phyloP scores from a whole-genome alignment of 2,888 invertebrate species.

The Drosophila nigricruria region DNA sequence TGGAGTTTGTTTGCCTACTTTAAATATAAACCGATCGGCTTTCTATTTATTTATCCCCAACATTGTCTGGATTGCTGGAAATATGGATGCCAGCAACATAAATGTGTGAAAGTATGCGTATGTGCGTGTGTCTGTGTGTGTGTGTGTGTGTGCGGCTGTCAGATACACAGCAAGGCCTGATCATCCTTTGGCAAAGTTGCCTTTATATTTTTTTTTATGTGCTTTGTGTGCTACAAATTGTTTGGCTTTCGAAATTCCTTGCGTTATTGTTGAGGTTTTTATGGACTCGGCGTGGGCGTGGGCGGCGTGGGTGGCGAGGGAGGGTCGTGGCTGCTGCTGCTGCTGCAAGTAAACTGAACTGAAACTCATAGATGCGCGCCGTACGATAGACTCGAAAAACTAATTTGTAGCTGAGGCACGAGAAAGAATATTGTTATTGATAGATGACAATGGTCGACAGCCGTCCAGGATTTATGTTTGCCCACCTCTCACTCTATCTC shows the following conservation, averaged over 20 bases:
- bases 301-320: neutral
- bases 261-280: slow-evolving; percentile 74
- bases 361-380: slow-evolving; percentile 36
- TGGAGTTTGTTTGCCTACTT: slow-evolving; percentile 63
- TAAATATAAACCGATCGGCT: slow-evolving; percentile 73
- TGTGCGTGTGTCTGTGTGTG: slow-evolving; percentile 12
- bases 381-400: slow-evolving; percentile 68
- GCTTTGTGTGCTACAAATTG: slow-evolving; percentile 77
- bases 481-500: neutral
- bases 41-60: slow-evolving; percentile 54
- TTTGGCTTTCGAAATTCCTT: slow-evolving; percentile 74
- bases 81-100: slow-evolving; percentile 45
- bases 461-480: slow-evolving; percentile 54
- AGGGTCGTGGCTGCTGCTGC: neutral
- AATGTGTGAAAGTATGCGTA: neutral
- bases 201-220: slow-evolving; percentile 46
- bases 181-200: slow-evolving; percentile 31
- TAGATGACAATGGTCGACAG: slow-evolving; percentile 62
- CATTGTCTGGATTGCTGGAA: slow-evolving; percentile 45
- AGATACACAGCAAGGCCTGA: slow-evolving; percentile 31
- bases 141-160: slow-evolving; percentile 28
- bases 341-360: slow-evolving; percentile 38
- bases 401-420: slow-evolving; percentile 68
- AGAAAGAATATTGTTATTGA: slow-evolving; percentile 75
- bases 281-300: slow-evolving; percentile 49